Evolutionary conservation across 1,140 invertebrate genomes (phyloP), one percentile per base, ranked within the genome.

Genomic region (Drosophila busckii): DNA sequence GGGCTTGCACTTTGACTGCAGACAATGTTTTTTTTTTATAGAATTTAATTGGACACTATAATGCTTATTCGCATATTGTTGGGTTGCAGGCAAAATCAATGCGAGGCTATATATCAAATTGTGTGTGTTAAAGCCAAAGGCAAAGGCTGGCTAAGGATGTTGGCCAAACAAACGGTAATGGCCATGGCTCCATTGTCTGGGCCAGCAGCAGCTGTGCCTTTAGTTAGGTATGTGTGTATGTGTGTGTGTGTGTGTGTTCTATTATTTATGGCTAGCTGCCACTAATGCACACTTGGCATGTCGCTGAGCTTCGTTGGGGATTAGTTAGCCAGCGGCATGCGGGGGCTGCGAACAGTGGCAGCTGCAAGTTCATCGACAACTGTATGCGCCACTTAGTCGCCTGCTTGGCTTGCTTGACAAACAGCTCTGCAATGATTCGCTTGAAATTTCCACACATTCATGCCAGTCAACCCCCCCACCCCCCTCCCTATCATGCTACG

Each of bases 1-100:
- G 54, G 50, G 50, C 54, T 37, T 41, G 54, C 54, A 50, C 37
- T 50, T 58, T 41, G 46, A n/a, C n/a, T n/a, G 26, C 9, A 25
- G 45, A 35, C 22, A 23, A 7, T 28, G 35, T 49, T 26, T 38
- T 34, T 28, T 46, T 42, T 70, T 49, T 70, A 37, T 55, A 65
- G 66, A 76, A 76, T 76, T 76, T 76, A 76, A 76, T 76, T 76
- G 70, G 70, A 76, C 70, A 76, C 66, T 76, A 76, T 76, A 70
- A 65, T 61, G 70, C 64, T 60, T 73, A 69, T 69, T 53, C 48
- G 56, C 55, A 64, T 64, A 64, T 64, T 45, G 38, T 32, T 22
- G 37, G 22, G 19, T 15, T 20, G 50, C 66, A 29, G 20, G 67
- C 60, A 29, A 49, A 62, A 71, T 68, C 64, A 68, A 68, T 68